Evolutionary conservation across 1,140 invertebrate genomes (phyloP), one percentile per base, ranked within the genome.

Genomic region (Sycobia sp.): DNA sequence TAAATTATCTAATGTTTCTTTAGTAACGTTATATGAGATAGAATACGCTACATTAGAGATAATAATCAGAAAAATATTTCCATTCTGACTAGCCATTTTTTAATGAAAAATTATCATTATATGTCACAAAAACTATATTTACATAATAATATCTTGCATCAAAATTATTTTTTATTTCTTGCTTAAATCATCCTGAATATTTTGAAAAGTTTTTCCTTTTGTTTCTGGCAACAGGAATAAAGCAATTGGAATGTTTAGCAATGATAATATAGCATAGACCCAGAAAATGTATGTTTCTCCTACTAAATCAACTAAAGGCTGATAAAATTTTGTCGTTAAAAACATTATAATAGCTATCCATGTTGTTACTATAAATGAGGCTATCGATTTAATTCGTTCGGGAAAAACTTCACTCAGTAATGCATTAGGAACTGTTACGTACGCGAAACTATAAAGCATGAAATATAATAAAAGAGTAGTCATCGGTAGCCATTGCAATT

Each of bases 321-420:
- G 84, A 78, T 90, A 92, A 63, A 88, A 84, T 71, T 88, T 88
- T 25, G 89, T 90, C 22, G 90, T 84, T 4, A 90, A 73, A 67
- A 92, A 32, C 3, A 16, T 16, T 91, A 88, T 59, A 87, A 86
- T 4, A 87, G 89, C 90, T 47, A 88, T 89, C 65, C 86, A 86
- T 54, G 89, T 83, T n/a, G n/a, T 87, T 0, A 87, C 86, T 25
- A 91, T 74, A 59, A 87, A 87, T 27, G 87, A 85, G n/a, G 90
- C 90, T 54, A 86, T 80, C 25, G 87, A 84, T 69, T 89, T 87
- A 3, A 89, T 83, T 66, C 87, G 86, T 0, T 86, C 83, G 2
- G 90, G 86, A 72, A 91, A 91, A 66, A 91, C 80, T 80, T 92
- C 90, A 29, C 89, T 86, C 64, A 90, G 85, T 58, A 91, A 83